Base-by-base conservation (phyloP, 2,888 invertebrate genomes). In the Sussaba pulchella region DNA sequence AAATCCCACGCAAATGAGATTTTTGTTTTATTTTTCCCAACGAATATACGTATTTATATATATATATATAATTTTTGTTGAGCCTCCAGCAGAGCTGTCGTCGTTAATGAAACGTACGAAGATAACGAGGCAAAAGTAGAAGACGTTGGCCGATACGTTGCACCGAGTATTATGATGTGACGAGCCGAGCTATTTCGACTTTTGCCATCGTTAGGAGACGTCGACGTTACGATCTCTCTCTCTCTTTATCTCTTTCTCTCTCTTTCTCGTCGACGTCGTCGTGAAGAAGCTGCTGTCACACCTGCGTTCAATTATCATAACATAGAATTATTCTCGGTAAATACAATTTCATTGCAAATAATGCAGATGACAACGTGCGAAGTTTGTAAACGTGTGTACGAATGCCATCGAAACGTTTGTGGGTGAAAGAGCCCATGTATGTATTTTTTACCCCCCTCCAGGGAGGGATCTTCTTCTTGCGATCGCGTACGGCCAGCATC, bases 251-350 rank as follows among this genome's bases (percentile, higher is more conserved):
- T n/a, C n/a, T n/a, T n/a, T n/a, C n/a, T n/a, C n/a, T n/a, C n/a
- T n/a, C n/a, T n/a, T n/a, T n/a, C n/a, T n/a, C n/a, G n/a, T 70
- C 41, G 63, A 36, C 45, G 31, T 43, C 45, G 43, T 66, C 52
- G 71, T 12, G 41, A 6, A 59, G 86, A 87, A 85, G 85, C 88
- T 88, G 88, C 83, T 39, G 83, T 87, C 74, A 87, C 89, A 89
- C 88, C 88, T 89, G 89, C 83, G 79, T 86, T 87, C 87, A 87
- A 89, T 89, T 89, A 89, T 86, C 87, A 88, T 89, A 88, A 88
- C 87, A 84, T 83, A 85, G 85, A 88, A 88, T 88, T 89, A 87
- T 87, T 88, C 84, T 84, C 83, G 82, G 85, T 85, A 87, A 88
- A 88, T 85, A 88, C 82, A 84, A 88, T 88, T 86, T 86, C 82